Base-by-base conservation (phyloP, 1,140 invertebrate genomes). In the Drosophila pseudoobscura region DNA sequence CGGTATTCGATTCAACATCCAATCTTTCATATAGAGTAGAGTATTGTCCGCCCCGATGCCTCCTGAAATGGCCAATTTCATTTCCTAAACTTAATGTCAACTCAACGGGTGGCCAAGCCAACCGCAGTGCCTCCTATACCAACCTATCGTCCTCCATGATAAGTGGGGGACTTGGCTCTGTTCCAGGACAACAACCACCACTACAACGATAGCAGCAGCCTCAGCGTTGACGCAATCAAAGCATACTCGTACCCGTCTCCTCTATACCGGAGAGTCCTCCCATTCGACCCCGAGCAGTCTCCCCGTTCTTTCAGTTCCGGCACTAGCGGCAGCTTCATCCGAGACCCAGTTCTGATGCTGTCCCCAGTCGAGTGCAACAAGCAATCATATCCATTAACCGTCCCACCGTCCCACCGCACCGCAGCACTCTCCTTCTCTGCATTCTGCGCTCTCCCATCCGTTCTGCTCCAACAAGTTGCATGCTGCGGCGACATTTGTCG, bases 401-500 rank as follows among this genome's bases (percentile, higher is more conserved):
- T 43, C 55, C 53, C 41, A 29, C 45, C 50, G 17, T 43, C 55
- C 53, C 41, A 29, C 31, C 22, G 31, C 47, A 49, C 26, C 35
- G 17, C 35, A 39, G 8, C n/a, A 20, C 5, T 50, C 17, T 29
- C 49, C 50, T 29, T 44, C 45, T 24, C 9, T 39, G 35, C 11
- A 39, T 1, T 24, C 9, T 13, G 35, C 35, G 11, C 4, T 13
- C 35, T 39, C 11, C 26, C 29, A 45, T 15, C 8, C 54, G 43
- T 66, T 50, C 43, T 57, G 44, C 52, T 43, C 39, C 61, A 58
- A 75, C 72, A 74, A 75, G 61, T 75, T 66, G 54, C 72, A 50
- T 39, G 70, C 52, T 49, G 60, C 49, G 43, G 54, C 22, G 64
- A 71, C 68, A 71, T 69, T 69, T 69, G 55, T 43, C 52, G 60